phyloP scores from a whole-genome alignment of 2,797 vertebrate genomes.

The Allobates femoralis region DNA sequence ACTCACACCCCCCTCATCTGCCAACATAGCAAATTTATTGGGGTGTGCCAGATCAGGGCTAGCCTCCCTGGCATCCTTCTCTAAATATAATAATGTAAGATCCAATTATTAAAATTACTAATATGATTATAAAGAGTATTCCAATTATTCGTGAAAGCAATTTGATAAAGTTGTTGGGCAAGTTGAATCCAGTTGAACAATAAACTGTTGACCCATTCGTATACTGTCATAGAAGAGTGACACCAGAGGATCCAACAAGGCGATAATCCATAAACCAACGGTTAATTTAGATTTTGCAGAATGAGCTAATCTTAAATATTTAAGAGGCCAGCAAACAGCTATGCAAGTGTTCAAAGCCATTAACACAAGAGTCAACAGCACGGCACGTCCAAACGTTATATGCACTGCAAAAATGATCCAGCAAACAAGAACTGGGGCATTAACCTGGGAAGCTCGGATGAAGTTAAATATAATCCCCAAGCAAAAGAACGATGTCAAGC shows the following conservation, averaged over 20 bases:
- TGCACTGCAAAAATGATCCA: conserved; percentile 72
- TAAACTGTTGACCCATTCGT: conserved; percentile 38
- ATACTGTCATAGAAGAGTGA: conserved; percentile 63
- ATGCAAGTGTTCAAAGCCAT: conserved; percentile 70
- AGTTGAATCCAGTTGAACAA: conserved; percentile 62
- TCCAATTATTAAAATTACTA: conserved; percentile 64
- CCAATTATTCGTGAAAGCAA: conserved; percentile 63
- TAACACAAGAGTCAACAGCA: conserved; percentile 71
- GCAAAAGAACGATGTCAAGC: conserved; percentile 68
- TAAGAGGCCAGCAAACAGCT: conserved; percentile 69
- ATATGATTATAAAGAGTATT: conserved; percentile 67
- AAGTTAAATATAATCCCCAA: conserved; percentile 66
- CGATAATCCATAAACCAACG: conserved; percentile 61
- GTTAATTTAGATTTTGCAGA: conserved; percentile 66
- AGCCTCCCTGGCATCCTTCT: too few relatives aligned
- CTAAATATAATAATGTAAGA: conserved; percentile 71
- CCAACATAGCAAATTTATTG: too few relatives aligned
- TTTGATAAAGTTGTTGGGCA: conserved; percentile 64
- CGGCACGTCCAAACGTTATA: conserved; percentile 68
- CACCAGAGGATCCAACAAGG: conserved; percentile 66
- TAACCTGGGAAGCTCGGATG: conserved; percentile 60
- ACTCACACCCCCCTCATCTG: too few relatives aligned
- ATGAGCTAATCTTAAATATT: conserved; percentile 50
- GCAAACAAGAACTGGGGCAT: conserved; percentile 64
- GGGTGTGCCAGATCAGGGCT: too few relatives aligned